A percentile compares a stretch with the other conserved stretches of the same genome.
Conservation (phyloP, 1,140 invertebrate genomes). For the Cherax destructor region DNA sequence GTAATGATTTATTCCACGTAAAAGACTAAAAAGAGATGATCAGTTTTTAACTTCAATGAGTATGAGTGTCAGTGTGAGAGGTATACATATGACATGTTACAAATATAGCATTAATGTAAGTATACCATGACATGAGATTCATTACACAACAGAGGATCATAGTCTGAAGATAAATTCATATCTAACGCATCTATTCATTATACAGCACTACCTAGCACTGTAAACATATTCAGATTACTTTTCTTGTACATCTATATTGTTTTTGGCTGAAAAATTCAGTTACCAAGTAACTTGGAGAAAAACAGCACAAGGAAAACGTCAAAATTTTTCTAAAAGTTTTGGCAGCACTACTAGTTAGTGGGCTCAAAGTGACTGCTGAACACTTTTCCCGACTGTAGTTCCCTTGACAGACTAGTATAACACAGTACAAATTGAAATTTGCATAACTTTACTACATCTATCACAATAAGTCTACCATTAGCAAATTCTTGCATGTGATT, state of each 20-base stretch:
- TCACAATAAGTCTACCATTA: constrained; percentile 24
- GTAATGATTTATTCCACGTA: constrained; percentile 57
- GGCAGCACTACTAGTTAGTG: background rate
- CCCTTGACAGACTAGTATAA: constrained; percentile 34
- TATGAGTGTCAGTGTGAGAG: constrained; percentile 42
- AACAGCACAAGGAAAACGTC: background rate
- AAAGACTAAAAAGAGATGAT: constrained; percentile 57
- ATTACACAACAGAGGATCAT: constrained; percentile 30
- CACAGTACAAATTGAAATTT: constrained; percentile 18
- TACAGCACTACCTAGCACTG: background rate
- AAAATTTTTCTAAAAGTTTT: background rate
- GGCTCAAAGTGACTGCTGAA: background rate
- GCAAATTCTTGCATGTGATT: constrained; percentile 3
- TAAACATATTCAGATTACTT: background rate
- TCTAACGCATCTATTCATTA: background rate
- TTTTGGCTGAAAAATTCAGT: background rate
- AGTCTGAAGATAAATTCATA: background rate
- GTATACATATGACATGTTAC: constrained; percentile 21
- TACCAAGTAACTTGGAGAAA: background rate
- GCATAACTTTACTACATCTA: constrained; percentile 10
- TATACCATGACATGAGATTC: constrained; percentile 34
- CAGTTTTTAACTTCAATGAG: constrained; percentile 38
- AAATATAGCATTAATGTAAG: constrained; percentile 28
- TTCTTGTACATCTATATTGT: background rate
- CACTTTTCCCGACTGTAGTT: constrained; percentile 3